Conservation (phyloP, 2,888 invertebrate species). For the Amphipoea oculea region DNA sequence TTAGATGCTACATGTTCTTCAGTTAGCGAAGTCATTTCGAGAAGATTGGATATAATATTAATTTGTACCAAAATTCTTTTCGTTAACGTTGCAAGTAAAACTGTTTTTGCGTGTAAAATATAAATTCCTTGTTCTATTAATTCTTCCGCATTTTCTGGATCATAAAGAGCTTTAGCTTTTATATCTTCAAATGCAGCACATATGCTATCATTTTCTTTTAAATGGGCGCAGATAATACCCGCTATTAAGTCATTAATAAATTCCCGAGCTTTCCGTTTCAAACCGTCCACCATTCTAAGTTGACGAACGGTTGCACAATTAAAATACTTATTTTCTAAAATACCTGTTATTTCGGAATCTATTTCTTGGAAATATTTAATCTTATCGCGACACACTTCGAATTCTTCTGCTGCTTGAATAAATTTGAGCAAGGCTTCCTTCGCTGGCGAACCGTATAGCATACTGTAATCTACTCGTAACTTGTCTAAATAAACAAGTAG, state of each 20-base stretch:
- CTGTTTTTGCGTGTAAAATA: slow-evolving; percentile 94
- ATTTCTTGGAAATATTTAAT: slow-evolving; percentile 91
- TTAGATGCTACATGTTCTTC: slow-evolving; percentile 95
- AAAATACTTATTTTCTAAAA: slow-evolving; percentile 93
- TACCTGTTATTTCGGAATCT: slow-evolving; percentile 91
- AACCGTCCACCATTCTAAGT: slow-evolving; percentile 91
- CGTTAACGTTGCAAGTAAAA: slow-evolving; percentile 92
- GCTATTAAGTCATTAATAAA: slow-evolving; percentile 91
- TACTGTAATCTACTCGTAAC: slow-evolving; percentile 90
- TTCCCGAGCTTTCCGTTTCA: slow-evolving; percentile 90
- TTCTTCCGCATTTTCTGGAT: slow-evolving; percentile 95
- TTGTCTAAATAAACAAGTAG: slow-evolving; percentile 89
- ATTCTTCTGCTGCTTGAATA: slow-evolving; percentile 88
- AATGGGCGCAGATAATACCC: slow-evolving; percentile 92
- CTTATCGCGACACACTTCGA: slow-evolving; percentile 91
- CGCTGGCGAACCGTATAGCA: slow-evolving; percentile 89
- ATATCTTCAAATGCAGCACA: slow-evolving; percentile 94
- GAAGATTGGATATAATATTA: slow-evolving; percentile 92
- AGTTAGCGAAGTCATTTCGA: slow-evolving; percentile 94
- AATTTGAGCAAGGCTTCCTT: slow-evolving; percentile 85
- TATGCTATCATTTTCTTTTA: slow-evolving; percentile 92
- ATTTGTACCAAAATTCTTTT: slow-evolving; percentile 93
- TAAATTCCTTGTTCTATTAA: slow-evolving; percentile 95
- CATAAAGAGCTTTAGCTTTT: slow-evolving; percentile 92
- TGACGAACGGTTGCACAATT: slow-evolving; percentile 92